These are phyloP conservation scores for Rhynchomys soricoides DNA, from an alignment of 2,113 vertebrate genomes.

Conservation along the genomic window DNA sequence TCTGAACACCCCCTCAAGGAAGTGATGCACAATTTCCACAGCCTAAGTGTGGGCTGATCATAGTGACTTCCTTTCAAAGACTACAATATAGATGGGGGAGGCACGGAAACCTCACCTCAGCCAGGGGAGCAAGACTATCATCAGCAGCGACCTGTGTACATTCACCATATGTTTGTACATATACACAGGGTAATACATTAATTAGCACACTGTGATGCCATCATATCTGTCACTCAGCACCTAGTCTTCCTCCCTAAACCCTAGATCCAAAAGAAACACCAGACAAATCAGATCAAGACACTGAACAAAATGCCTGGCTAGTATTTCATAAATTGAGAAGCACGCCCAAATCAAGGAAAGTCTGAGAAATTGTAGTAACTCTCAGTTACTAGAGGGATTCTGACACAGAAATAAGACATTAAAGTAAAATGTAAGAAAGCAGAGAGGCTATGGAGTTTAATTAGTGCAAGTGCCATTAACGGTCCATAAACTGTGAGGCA, in stretches of 20 bases:
- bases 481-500: background rate
- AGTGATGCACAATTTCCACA: background rate
- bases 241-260: background rate
- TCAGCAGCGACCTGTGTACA: background rate
- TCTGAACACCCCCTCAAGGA: background rate
- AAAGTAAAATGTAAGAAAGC: background rate
- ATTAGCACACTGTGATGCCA: background rate
- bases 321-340: background rate
- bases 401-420: background rate
- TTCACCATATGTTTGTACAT: too few relatives aligned
- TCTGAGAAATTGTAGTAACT: background rate
- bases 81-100: fast-evolving
- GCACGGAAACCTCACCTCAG: background rate
- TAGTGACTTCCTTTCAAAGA: background rate
- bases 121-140: background rate
- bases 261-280: background rate
- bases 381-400: background rate
- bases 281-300: background rate
- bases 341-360: background rate
- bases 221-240: background rate
- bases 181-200: background rate
- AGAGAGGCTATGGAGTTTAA: background rate
- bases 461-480: background rate
- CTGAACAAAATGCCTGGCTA: background rate
- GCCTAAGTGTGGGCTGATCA: background rate